Percentiles rank a stretch among this genome's conserved stretches.
Conservation (phyloP, 1,140 invertebrate species). For the Brachionus calyciflorus region DNA sequence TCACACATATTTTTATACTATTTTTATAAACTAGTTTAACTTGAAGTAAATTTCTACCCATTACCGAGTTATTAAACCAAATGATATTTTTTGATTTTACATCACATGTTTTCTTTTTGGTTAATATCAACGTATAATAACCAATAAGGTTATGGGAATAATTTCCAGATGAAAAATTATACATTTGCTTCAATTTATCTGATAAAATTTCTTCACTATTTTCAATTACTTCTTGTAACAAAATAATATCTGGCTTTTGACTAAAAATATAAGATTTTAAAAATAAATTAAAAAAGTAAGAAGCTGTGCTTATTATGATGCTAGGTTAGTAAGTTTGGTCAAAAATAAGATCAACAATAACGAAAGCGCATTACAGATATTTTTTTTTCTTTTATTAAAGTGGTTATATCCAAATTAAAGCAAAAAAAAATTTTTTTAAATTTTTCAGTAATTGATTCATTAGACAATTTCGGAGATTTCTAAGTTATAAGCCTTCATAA, state of each 20-base stretch:
- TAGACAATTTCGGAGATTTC: too few species aligned
- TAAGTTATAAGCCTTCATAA: too few species aligned
- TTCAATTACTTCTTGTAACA: slow-evolving; percentile 67
- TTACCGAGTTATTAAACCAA: slow-evolving; percentile 60
- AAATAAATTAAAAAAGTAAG: too few species aligned
- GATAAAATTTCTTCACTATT: slow-evolving; percentile 55
- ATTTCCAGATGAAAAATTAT: slow-evolving; percentile 54
- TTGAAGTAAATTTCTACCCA: slow-evolving; percentile 64
- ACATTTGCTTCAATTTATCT: slow-evolving; percentile 48
- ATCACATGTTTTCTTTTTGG: slow-evolving; percentile 60
- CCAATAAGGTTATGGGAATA: background rate
- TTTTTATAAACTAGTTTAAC: slow-evolving; percentile 62
- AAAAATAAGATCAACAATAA: too few species aligned
- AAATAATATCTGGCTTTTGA: slow-evolving; percentile 66
- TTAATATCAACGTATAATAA: slow-evolving; percentile 54
- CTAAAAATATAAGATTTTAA: slow-evolving; percentile 54
- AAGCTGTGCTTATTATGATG: too few species aligned
- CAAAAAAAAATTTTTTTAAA: too few species aligned
- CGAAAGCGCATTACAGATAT: too few species aligned
- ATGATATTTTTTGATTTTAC: slow-evolving; percentile 60
- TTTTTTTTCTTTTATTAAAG: too few species aligned
- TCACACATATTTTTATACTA: slow-evolving; percentile 59
- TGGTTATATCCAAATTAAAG: too few species aligned
- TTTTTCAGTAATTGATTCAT: too few species aligned
- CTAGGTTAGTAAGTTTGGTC: too few species aligned